These are phyloP conservation scores for Leucosticte australis DNA, from an alignment of 2,113 vertebrate species.

Conservation along the genomic window DNA sequence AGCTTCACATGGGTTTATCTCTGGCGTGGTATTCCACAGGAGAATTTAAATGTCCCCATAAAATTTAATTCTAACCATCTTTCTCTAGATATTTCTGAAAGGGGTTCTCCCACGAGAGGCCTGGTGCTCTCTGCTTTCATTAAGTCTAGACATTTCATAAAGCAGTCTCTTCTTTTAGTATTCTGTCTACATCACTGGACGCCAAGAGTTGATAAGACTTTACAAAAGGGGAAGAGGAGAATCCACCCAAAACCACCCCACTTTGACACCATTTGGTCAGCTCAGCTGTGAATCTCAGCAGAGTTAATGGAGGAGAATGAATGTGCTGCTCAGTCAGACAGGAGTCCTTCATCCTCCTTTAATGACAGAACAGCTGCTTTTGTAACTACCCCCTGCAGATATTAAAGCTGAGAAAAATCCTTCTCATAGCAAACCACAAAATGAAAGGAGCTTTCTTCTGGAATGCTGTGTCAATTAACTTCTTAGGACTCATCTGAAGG, in stretches of 20 bases:
- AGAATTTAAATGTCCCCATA: conserved; percentile 30
- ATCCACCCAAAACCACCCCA: background rate
- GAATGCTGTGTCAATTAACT: background rate
- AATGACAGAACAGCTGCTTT: conserved; percentile 49
- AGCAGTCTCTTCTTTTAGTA: background rate
- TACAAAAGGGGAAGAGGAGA: background rate
- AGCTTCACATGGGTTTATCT: background rate
- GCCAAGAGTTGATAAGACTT: background rate
- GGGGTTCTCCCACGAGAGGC: background rate
- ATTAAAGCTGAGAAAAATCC: conserved; percentile 62
- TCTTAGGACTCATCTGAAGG: background rate
- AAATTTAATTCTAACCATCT: conserved; percentile 33
- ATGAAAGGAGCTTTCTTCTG: conserved; percentile 11
- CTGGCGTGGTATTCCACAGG: background rate
- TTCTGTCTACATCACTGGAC: background rate
- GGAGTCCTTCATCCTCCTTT: conserved; percentile 34
- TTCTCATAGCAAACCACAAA: conserved; percentile 32
- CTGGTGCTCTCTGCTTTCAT: conserved; percentile 16
- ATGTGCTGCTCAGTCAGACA: conserved; percentile 30
- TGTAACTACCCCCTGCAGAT: conserved; percentile 50
- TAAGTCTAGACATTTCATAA: conserved; percentile 38
- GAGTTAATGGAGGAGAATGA: conserved; percentile 35
- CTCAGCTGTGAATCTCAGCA: conserved; percentile 6
- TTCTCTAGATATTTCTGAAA: conserved; percentile 34
- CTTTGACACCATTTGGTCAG: conserved; percentile 10